These are phyloP conservation scores for Smittia sp. DNA, from an alignment of 2,888 invertebrate species.

Conservation along the genomic window DNA sequence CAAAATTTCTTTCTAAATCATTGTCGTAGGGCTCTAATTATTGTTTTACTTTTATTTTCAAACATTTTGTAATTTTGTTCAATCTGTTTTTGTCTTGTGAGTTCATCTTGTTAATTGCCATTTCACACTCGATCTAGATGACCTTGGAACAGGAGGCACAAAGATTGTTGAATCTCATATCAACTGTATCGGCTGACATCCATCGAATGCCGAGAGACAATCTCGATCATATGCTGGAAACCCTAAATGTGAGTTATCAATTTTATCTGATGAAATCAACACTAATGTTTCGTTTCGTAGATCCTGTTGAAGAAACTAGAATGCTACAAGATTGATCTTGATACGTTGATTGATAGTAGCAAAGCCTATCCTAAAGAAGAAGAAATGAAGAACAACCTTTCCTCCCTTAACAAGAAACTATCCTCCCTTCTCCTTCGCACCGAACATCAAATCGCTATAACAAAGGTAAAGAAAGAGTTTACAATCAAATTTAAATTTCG, in stretches of 20 bases:
- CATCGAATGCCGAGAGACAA: slow-evolving; percentile 36
- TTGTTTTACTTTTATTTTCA: slow-evolving; percentile 23
- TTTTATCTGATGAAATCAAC: background rate
- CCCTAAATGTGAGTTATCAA: slow-evolving; percentile 21
- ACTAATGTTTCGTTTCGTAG: slow-evolving; percentile 11
- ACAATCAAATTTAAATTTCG: background rate
- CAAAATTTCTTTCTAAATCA: slow-evolving; percentile 7
- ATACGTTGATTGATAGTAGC: slow-evolving; percentile 26
- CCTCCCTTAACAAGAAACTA: slow-evolving; percentile 28
- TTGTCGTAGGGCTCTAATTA: slow-evolving; percentile 14
- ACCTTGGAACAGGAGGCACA: slow-evolving; percentile 26
- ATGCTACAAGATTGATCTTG: slow-evolving; percentile 30
- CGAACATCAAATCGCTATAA: slow-evolving; percentile 35
- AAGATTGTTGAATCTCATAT: slow-evolving; percentile 16
- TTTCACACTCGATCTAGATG: background rate
- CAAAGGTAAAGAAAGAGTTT: no score
- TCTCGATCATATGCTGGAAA: slow-evolving; percentile 39
- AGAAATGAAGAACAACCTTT: slow-evolving; percentile 27
- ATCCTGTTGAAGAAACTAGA: slow-evolving; percentile 30
- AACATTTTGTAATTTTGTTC: background rate
- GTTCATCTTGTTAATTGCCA: background rate
- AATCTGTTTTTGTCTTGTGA: background rate
- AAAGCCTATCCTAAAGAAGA: slow-evolving; percentile 12
- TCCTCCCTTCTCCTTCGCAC: slow-evolving; percentile 31
- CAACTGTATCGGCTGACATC: slow-evolving; percentile 29